These are phyloP conservation scores for Coleophora deauratella DNA, from an alignment of 2,888 invertebrate species.

Conservation along the genomic window DNA sequence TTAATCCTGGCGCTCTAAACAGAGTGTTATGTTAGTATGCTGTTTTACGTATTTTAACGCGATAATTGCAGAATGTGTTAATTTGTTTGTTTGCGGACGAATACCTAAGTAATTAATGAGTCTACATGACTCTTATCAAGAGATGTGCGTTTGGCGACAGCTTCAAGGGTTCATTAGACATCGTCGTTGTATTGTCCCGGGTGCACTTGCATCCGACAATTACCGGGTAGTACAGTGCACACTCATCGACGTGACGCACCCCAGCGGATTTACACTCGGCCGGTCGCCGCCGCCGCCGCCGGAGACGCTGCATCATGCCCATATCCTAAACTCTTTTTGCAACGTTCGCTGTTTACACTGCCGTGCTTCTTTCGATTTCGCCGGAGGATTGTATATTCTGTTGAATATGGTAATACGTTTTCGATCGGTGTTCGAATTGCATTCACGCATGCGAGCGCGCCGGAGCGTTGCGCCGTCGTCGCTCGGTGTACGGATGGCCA, in stretches of 20 bases:
- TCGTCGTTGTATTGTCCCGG: not conserved
- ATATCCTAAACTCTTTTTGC: constrained; percentile 21
- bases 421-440: constrained; percentile 41
- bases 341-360: constrained; percentile 22
- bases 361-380: constrained; percentile 47
- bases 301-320: constrained; percentile 16
- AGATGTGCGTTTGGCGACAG: constrained; percentile 8
- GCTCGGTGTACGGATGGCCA: constrained; percentile 7
- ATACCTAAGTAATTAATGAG: constrained; percentile 15
- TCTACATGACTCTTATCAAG: constrained; percentile 28
- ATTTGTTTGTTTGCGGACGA: not conserved
- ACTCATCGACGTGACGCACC: constrained; percentile 28
- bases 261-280: constrained; percentile 48
- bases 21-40: not conserved
- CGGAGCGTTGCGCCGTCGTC: constrained; percentile 30
- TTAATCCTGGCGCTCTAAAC: constrained; percentile 1
- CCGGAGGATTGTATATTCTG: constrained; percentile 48
- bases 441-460: constrained; percentile 40
- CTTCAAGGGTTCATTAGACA: too few relatives aligned
- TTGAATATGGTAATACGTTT: constrained; percentile 49
- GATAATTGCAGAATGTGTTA: constrained; percentile 3
- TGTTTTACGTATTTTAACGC: not conserved
- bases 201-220: not conserved
- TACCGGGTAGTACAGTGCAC: not conserved
- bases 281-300: constrained; percentile 17